These are phyloP conservation scores for Rissa tridactyla DNA, from an alignment of 2,113 vertebrate species.

Conservation along the genomic window DNA sequence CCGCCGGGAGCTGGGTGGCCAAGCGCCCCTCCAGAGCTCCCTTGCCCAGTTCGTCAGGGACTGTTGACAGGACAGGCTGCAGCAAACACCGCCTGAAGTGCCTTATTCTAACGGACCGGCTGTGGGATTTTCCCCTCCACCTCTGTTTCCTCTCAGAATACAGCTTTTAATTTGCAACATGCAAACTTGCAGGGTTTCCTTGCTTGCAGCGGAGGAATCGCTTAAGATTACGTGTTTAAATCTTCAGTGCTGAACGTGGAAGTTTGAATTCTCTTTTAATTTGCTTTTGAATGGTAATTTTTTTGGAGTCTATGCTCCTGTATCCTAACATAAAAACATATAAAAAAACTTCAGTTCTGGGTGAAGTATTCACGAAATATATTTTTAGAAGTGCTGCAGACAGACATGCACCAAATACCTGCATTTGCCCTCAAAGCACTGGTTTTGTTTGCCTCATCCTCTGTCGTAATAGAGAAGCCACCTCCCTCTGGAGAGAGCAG, in stretches of 20 bases:
- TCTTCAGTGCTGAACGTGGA: neutral
- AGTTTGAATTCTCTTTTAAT: neutral
- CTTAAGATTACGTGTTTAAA: too few relatives aligned
- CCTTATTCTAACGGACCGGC: fast-evolving
- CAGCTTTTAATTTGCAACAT: too few relatives aligned
- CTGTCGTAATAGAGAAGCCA: neutral
- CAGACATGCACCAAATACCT: neutral
- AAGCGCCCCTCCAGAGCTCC: fast-evolving
- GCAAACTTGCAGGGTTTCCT: too few relatives aligned
- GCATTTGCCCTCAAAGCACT: neutral
- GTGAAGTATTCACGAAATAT: neutral
- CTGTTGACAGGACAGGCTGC: neutral
- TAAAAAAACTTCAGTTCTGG: neutral
- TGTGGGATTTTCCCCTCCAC: fast-evolving
- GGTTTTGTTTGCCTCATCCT: neutral
- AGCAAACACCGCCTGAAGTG: neutral
- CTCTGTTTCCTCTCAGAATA: neutral
- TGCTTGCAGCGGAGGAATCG: fast-evolving
- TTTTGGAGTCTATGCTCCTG: neutral
- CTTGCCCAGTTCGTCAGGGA: neutral
- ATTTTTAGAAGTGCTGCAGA: neutral
- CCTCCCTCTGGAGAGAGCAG: neutral
- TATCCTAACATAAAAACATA: neutral
- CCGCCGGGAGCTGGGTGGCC: fast-evolving
- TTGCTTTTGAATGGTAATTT: neutral